phyloP scores from a whole-genome alignment of 2,797 vertebrate species.

The Hydrocynus forskahlii region DNA sequence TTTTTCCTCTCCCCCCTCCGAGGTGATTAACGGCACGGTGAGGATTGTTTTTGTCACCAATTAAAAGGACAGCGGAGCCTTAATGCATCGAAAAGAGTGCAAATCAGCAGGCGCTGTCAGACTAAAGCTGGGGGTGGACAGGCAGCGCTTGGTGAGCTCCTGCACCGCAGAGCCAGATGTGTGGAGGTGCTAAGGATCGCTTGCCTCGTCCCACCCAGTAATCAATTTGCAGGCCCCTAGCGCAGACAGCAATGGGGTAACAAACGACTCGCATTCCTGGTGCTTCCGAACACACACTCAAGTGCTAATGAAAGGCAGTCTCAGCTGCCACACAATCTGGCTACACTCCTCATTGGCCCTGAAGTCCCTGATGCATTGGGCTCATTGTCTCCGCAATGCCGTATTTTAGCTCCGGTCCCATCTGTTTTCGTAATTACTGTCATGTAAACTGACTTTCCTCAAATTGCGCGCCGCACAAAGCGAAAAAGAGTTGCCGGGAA shows the following conservation, averaged over 20 bases:
- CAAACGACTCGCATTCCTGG: slow-evolving; percentile 56
- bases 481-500: slow-evolving; percentile 38
- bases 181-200: slow-evolving; percentile 54
- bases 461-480: slow-evolving; percentile 48
- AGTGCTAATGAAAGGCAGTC: slow-evolving; percentile 65
- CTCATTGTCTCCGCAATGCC: slow-evolving; percentile 62
- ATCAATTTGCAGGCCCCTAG: slow-evolving; percentile 61
- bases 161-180: slow-evolving; percentile 48
- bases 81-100: slow-evolving; percentile 54
- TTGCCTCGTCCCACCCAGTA: slow-evolving; percentile 58
- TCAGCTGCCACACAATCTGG: slow-evolving; percentile 74
- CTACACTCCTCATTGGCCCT: slow-evolving; percentile 60
- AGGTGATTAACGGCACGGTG: slow-evolving; percentile 53
- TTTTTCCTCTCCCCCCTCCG: slow-evolving; percentile 25
- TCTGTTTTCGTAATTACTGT: slow-evolving; percentile 75
- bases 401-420: slow-evolving; percentile 68
- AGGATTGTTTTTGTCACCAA: slow-evolving; percentile 61
- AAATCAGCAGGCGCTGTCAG: slow-evolving; percentile 58
- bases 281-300: slow-evolving; percentile 57
- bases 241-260: slow-evolving; percentile 55
- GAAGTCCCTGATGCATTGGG: slow-evolving; percentile 63
- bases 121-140: slow-evolving; percentile 56
- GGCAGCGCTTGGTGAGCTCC: slow-evolving; percentile 40
- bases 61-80: slow-evolving; percentile 59
- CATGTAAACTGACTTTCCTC: slow-evolving; percentile 68